Evolutionary conservation across 1,140 invertebrate species (phyloP), one percentile per base, ranked within the genome.

Genomic region (Drosophila prosaltans): DNA sequence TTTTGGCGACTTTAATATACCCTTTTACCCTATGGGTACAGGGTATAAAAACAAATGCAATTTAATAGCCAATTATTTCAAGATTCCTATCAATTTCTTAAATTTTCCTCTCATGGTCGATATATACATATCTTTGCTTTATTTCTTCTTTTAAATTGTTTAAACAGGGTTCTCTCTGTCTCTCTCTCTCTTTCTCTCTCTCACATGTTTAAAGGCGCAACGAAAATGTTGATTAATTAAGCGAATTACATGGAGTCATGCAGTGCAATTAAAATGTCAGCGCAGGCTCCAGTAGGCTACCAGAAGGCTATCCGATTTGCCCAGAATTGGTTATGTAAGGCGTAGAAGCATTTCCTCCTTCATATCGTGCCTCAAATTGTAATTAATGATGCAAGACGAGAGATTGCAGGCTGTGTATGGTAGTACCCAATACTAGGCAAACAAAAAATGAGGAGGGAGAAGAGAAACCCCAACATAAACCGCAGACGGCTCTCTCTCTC

Each of bases 261-360:
- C 77, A 81, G 74, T 75, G 84, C 84, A 89, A 89, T 89, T 89
- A 89, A 89, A 89, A 89, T 89, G 85, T 89, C 85, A 84, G 80
- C 81, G 62, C 76, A 61, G 80, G 61, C 48, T 64, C 55, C 66
- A 41, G 67, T 65, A 65, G 75, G 74, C 63, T 78, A 7, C 28
- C 11, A 48, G 59, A 57, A 36, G 32, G 61, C 64, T 2, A 54
- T 21, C 51, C 48, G 21, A 58, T 55, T 45, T 65, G 40, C 72
- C 57, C 72, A 45, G 74, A 43, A 77, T 76, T 70, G 73, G 73
- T 70, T 76, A 65, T 77, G 74, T 70, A 70, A 70, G 43, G 73
- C 57, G 28, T 11, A 28, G 32, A 10, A 10, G 36, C 26, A 30
- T 30, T 45, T 48, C 16, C 55, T 64, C 48, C 30, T 39, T 41